phyloP scores from a whole-genome alignment of 2,888 invertebrate genomes.

The Ophion ellenae region DNA sequence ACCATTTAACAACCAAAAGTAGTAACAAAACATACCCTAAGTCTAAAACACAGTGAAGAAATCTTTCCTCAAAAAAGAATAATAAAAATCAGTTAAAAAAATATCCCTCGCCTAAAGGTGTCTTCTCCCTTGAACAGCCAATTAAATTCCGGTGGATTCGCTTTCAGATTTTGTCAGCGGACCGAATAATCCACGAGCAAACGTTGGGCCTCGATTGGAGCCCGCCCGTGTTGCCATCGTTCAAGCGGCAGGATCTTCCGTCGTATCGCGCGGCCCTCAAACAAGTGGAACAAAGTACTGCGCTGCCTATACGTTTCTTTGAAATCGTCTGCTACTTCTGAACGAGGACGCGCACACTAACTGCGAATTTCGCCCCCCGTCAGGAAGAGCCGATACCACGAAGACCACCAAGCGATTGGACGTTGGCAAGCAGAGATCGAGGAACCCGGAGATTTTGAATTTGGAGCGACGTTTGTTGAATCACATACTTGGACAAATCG shows the following conservation, averaged over 20 bases:
- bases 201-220: slow-evolving; percentile 86
- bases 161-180: slow-evolving; percentile 85
- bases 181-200: slow-evolving; percentile 87
- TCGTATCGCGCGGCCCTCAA: slow-evolving; percentile 82
- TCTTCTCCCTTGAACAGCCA: too few species aligned
- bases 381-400: slow-evolving; percentile 72
- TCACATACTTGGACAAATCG: slow-evolving; percentile 88
- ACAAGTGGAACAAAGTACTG: slow-evolving; percentile 69
- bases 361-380: background rate
- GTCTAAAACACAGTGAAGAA: background rate
- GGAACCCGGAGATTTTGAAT: slow-evolving; percentile 72
- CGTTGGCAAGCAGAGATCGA: slow-evolving; percentile 64
- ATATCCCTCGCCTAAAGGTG: too few species aligned
- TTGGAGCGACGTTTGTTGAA: slow-evolving; percentile 84
- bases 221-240: slow-evolving; percentile 82
- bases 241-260: slow-evolving; percentile 83
- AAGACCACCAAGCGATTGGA: slow-evolving; percentile 70
- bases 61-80: background rate
- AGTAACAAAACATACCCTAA: background rate
- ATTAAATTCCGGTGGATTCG: background rate
- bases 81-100: too few species aligned
- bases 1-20: too few species aligned
- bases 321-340: background rate
- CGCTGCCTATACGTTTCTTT: background rate
- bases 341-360: background rate